phyloP scores from a whole-genome alignment of 1,140 invertebrate genomes.

The Chironomus tepperi region DNA sequence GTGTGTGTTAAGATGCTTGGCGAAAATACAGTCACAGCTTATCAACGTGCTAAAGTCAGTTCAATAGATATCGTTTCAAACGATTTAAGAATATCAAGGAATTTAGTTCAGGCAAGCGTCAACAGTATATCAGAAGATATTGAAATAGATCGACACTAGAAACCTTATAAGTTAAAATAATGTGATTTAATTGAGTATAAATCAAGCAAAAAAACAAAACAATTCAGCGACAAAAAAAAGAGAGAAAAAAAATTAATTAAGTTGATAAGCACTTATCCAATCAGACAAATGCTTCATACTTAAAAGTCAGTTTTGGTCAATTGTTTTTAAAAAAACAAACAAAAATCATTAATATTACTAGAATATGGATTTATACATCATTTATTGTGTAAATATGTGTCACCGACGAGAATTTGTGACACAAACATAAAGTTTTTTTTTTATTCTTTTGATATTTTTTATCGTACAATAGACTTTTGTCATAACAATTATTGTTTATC shows the following conservation, averaged over 20 bases:
- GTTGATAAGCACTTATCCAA: not conserved
- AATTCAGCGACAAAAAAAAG: not conserved
- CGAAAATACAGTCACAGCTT: constrained; percentile 74
- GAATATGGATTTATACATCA: not conserved
- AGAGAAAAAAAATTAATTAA: not conserved
- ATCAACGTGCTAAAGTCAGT: constrained; percentile 79
- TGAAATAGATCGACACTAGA: not conserved
- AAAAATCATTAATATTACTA: not conserved
- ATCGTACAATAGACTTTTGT: not conserved
- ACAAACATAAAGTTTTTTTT: not conserved
- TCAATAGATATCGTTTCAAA: constrained; percentile 66
- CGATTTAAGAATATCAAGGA: constrained; percentile 3
- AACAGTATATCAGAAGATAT: constrained; percentile 3
- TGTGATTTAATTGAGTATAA: not conserved
- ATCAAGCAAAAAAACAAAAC: not conserved
- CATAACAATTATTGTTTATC: too few species aligned
- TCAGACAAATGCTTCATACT: not conserved
- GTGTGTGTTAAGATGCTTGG: constrained; percentile 75
- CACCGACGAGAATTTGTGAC: not conserved
- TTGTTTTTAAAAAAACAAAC: not conserved
- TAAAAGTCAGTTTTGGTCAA: not conserved
- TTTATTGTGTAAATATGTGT: not conserved
- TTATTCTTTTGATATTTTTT: not conserved
- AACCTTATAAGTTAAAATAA: not conserved
- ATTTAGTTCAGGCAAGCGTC: not conserved